Evolutionary conservation across 2,113 vertebrate species (phyloP), one percentile per base, ranked within the genome.

Genomic region (Thomomys bottae): DNA sequence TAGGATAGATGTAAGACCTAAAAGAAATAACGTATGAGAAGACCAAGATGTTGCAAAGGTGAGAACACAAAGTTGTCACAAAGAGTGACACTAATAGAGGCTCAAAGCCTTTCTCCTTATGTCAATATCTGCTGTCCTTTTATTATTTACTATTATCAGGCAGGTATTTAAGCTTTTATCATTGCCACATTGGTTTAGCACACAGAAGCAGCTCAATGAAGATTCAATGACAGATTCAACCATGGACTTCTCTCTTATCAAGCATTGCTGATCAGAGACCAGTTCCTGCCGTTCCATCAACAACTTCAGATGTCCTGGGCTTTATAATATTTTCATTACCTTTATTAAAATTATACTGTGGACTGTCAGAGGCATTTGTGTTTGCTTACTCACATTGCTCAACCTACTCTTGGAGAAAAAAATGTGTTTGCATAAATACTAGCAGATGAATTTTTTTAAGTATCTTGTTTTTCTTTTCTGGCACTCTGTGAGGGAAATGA

Each of bases 361-460:
- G 42, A 66, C 72, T 15, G 1, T 67, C 4, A 57, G 49, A 92
- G 38, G 73, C 88, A 89, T 89, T 87, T 87, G 45, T 30, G 30
- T 94, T 85, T 94, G 75, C 96, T 95, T 70, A 28, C 42, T 95
- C 72, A 45, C 70, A 64, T 67, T 61, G 42, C 90, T 95, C 93
- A 95, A 71, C 94, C 94, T 93, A 96, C 92, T 90, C 94, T 97
- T 94, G 92, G 96, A 95, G 77, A 94, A 88, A 85, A 88, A 85
- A 94, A 67, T 80, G 73, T 95, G 94, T 96, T 96, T 96, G 96
- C 96, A 95, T 95, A 96, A 96, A 95, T 95, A 97, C 88, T 49
- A 96, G 96, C 96, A 96, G 95, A 97, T 95, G 95, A 94, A 90
- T 92, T 95, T 96, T 54, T 96, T 96, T 0, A 96, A 95, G 96